Conservation (phyloP, 1,140 invertebrate genomes). For the Aphelenchoides besseyi region DNA sequence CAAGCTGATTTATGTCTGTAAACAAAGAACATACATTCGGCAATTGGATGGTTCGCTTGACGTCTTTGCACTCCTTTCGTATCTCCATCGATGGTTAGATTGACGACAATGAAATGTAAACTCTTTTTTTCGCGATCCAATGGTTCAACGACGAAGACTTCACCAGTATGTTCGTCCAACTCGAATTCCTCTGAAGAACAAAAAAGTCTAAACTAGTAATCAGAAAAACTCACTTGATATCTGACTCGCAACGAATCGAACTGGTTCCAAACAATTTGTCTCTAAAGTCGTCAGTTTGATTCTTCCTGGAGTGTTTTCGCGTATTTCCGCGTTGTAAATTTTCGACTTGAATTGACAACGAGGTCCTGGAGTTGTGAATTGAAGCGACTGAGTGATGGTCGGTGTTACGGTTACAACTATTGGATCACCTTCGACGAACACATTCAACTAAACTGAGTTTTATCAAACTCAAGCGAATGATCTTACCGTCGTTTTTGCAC, state of each 20-base stretch:
- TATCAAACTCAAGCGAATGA: slow-evolving; percentile 22
- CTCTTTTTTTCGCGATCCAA: slow-evolving; percentile 55
- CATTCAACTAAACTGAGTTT: slow-evolving; percentile 45
- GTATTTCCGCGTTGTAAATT: slow-evolving; percentile 50
- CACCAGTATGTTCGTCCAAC: slow-evolving; percentile 51
- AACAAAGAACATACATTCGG: slow-evolving; percentile 48
- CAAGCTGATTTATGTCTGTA: not conserved
- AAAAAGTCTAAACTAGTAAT: not conserved
- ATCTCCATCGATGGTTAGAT: slow-evolving; percentile 36
- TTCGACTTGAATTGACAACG: slow-evolving; percentile 46
- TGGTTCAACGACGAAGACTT: slow-evolving; percentile 40
- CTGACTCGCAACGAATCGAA: not conserved
- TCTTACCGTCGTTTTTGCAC: slow-evolving; percentile 20
- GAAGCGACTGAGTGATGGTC: slow-evolving; percentile 28
- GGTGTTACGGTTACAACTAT: slow-evolving; percentile 35
- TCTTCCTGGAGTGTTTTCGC: slow-evolving; percentile 42
- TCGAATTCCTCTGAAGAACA: slow-evolving; percentile 51
- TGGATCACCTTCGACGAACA: slow-evolving; percentile 41
- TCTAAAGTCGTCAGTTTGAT: slow-evolving; percentile 36
- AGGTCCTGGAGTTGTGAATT: slow-evolving; percentile 6
- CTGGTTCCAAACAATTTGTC: slow-evolving; percentile 18
- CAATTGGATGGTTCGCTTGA: slow-evolving; percentile 40
- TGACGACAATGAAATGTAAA: slow-evolving; percentile 51
- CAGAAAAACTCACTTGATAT: not conserved
- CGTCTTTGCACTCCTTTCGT: not conserved